A percentile compares a stretch with the other conserved stretches of the same genome.
Evolutionary conservation across 2,888 invertebrate genomes (phyloP).

Genomic region (Hyposoter didymator): DNA sequence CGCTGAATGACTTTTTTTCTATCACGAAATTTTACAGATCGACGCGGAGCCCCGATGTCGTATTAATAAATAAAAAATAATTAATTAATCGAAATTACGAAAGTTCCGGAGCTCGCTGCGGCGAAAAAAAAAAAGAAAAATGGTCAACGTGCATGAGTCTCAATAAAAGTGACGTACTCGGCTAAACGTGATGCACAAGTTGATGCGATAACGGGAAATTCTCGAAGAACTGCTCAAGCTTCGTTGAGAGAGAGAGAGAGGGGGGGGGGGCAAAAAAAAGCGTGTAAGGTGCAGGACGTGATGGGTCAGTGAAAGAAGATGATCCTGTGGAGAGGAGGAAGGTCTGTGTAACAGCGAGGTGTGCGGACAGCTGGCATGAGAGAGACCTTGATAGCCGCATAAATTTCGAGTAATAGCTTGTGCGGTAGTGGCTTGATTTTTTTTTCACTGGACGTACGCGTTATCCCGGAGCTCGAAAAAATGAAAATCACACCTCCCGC

Average conservation of each 20-base stretch:
- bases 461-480: conserved; percentile 49
- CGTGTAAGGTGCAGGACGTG: conserved; percentile 68
- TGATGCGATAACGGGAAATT: conserved; percentile 67
- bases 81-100: background rate
- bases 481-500: conserved; percentile 26
- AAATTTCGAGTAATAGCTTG: conserved; percentile 72
- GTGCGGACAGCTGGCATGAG: conserved; percentile 70
- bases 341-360: conserved; percentile 40
- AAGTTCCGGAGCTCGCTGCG: background rate
- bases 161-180: conserved; percentile 54
- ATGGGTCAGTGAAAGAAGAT: conserved; percentile 61
- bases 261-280: conserved; percentile 62
- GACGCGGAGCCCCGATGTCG: too few relatives aligned
- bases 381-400: conserved; percentile 70
- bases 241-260: background rate
- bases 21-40: too few relatives aligned
- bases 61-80: too few relatives aligned
- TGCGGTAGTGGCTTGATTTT: conserved; percentile 55
- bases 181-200: conserved; percentile 62
- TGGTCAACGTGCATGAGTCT: conserved; percentile 16
- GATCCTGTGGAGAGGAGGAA: conserved; percentile 34
- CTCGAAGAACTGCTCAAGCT: conserved; percentile 17
- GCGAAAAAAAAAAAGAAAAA: conserved; percentile 9
- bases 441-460: conserved; percentile 26
- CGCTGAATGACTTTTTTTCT: background rate